phyloP scores from a whole-genome alignment of 2,888 invertebrate species.

The Leucoptera coffeella region DNA sequence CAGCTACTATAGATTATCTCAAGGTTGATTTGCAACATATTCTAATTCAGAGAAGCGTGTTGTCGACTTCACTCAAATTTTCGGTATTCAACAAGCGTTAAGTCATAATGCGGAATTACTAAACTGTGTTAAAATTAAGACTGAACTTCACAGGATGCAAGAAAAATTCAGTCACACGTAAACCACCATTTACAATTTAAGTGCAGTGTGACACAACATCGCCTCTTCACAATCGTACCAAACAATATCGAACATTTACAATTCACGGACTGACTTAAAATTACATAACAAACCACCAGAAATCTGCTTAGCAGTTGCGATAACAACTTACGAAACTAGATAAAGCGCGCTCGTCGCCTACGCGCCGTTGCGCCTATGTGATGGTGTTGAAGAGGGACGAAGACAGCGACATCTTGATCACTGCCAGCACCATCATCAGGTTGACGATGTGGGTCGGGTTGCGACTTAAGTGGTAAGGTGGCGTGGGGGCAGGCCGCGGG shows the following conservation, averaged over 20 bases:
- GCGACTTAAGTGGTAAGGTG: slow-evolving; percentile 53
- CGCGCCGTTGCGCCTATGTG: slow-evolving; percentile 28
- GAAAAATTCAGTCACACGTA: slow-evolving; percentile 9
- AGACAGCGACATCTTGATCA: slow-evolving; percentile 44
- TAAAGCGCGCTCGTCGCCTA: too few species aligned
- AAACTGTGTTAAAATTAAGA: too few species aligned
- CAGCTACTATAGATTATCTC: slow-evolving; percentile 6
- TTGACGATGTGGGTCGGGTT: slow-evolving; percentile 54
- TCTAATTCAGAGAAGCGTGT: slow-evolving; percentile 20
- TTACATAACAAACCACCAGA: slow-evolving; percentile 46
- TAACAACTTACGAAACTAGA: slow-evolving; percentile 42
- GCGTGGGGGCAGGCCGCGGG: slow-evolving; percentile 39
- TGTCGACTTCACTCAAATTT: slow-evolving; percentile 49
- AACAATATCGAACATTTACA: slow-evolving; percentile 14
- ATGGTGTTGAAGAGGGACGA: slow-evolving; percentile 48
- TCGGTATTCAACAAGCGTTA: slow-evolving; percentile 16
- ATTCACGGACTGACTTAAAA: slow-evolving; percentile 38
- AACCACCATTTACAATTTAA: slow-evolving; percentile 48
- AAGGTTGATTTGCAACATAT: slow-evolving; percentile 1
- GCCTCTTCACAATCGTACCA: slow-evolving; percentile 14
- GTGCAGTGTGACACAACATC: slow-evolving; percentile 53
- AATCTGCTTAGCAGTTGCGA: slow-evolving; percentile 48
- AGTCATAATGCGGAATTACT: too few species aligned
- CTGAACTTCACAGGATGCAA: too few species aligned
- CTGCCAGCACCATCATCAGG: slow-evolving; percentile 47